Base-by-base conservation (phyloP, 2,888 invertebrate species). In the Hirtodrosophila trivittata region DNA sequence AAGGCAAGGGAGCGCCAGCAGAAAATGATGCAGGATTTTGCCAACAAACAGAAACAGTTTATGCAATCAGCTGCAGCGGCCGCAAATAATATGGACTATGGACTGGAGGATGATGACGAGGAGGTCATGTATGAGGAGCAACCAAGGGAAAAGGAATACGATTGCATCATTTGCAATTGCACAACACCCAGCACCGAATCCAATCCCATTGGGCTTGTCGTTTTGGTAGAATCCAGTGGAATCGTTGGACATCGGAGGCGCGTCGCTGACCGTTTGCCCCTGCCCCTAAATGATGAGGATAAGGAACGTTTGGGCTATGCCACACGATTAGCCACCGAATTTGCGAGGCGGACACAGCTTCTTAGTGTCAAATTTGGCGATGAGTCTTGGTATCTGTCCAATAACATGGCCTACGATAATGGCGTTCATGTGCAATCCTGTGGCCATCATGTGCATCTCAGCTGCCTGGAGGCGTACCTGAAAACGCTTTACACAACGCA, bases 121-220 rank as follows among this genome's bases (percentile, higher is more conserved):
- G 92, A 92, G 46, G 93, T 92, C 14, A 92, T 92, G 66, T 92
- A 91, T 62, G 93, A 93, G 71, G 93, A 93, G 82, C 93, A 93
- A 73, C 91, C 91, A 25, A 88, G 92, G 10, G 93, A 94, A 74
- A 92, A 93, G 75, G 96, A 96, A 90, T 98, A 97, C 91, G 96
- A 97, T 91, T 98, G 98, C 92, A 97, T 97, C 67, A 98, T 98
- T 82, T 98, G 98, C 91, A 97, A 96, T 92, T 96, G 96, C 89
- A 96, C 96, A 62, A 94, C 96, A 28, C 94, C 97, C 13, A 96
- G 97, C 87, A 95, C 95, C 0, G 94, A 95, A 70, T 94, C 95
- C 9, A 94, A 95, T 88, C 96, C 96, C 1, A 95, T 98, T 90
- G 98, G 98, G 0, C 92, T 98, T 38, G 97, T 97, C 1, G 97